Conservation (phyloP, 2,888 invertebrate species). For the Mesopsocus fuscifrons region DNA sequence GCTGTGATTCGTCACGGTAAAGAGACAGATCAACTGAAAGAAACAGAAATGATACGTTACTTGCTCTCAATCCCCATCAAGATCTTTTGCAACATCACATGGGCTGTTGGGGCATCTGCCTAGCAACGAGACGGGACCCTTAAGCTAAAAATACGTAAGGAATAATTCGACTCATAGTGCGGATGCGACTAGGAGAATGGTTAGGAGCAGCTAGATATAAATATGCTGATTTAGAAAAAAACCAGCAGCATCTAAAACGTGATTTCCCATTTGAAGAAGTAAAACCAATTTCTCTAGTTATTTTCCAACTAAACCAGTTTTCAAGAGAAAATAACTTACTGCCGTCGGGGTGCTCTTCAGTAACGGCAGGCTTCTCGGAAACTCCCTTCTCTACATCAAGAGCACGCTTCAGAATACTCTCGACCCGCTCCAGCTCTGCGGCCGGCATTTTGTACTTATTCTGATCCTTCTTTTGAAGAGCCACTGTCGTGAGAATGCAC, state of each 20-base stretch:
- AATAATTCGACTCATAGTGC: too few species aligned
- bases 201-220: too few species aligned
- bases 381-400: conserved; percentile 61
- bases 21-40: conserved; percentile 61
- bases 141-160: too few species aligned
- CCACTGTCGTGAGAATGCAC: conserved; percentile 71
- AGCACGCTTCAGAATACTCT: conserved; percentile 67
- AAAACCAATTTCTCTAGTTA: too few species aligned
- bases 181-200: too few species aligned
- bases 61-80: conserved; percentile 7
- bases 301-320: too few species aligned
- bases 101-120: too few species aligned
- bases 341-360: conserved; percentile 73
- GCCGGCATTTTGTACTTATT: conserved; percentile 49
- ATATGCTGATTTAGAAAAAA: too few species aligned
- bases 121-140: too few species aligned
- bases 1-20: conserved; percentile 65
- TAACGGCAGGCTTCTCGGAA: conserved; percentile 39
- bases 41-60: conserved; percentile 14
- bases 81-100: too few species aligned
- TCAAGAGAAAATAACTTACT: conserved; percentile 43
- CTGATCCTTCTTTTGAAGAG: conserved; percentile 50
- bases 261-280: too few species aligned
- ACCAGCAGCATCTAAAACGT: too few species aligned
- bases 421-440: conserved; percentile 56